Base-by-base conservation (phyloP, 2,888 invertebrate species). In the Eilema depressum region DNA sequence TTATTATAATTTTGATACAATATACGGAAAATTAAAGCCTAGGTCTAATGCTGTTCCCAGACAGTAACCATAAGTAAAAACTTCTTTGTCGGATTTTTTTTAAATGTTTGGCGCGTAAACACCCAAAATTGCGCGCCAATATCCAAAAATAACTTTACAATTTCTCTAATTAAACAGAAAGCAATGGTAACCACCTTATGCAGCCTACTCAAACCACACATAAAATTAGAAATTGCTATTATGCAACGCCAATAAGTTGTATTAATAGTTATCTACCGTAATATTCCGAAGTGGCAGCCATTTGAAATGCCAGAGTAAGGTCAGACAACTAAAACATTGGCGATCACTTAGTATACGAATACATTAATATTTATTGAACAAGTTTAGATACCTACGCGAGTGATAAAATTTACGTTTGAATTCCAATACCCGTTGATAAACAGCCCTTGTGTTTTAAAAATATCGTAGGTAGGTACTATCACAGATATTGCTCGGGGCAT, bases 321-420 rank as follows among this genome's bases (percentile, higher is more conserved):
- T 83, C 84, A 79, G 74, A 84, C 83, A 87, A 81, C 83, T 86
- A 81, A 77, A 77, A 77, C 82, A 81, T 76, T 81, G 77, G 76
- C 78, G 80, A 82, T 80, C 75, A 78, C 74, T 79, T 73, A 78
- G 77, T 80, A 78, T 71, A 75, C 71, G 85, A 84, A 86, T 86
- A 85, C 69, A 86, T 87, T 83, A 86, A 83, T 83, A 78, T 73
- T 75, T 76, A 82, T 71, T 68, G 63, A 83, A 83, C 82, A 23
- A 69, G 83, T 82, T 82, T 69, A 72, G 71, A 69, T 73, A 73
- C 76, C 75, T 76, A 72, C 69, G 71, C 74, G 63, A 59, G 66
- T 64, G 59, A 71, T 75, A 67, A 70, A 74, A 62, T 60, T 66
- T 63, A 76, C 74, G 72, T 73, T 77, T 72, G 65, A 59, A 73